Evolutionary conservation across 2,113 vertebrate genomes (phyloP).

Genomic region (Chinchilla lanigera): DNA sequence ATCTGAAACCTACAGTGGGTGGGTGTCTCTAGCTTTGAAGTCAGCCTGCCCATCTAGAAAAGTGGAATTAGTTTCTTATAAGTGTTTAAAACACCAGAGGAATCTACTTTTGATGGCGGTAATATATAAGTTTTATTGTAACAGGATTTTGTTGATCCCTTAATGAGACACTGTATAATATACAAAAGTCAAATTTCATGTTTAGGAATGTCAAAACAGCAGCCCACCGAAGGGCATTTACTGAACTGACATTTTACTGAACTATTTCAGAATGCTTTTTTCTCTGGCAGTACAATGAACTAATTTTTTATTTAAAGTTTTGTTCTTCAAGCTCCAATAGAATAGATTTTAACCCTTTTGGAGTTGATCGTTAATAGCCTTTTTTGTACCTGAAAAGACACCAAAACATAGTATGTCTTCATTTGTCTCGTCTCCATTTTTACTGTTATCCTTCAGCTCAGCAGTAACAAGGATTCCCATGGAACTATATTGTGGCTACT

Average conservation of each 20-base stretch:
- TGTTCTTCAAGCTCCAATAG: not conserved
- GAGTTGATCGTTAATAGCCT: not conserved
- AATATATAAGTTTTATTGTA: slow-evolving; percentile 54
- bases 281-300: not conserved
- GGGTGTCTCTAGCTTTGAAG: slow-evolving; percentile 35
- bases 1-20: not conserved
- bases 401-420: not conserved
- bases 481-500: not conserved
- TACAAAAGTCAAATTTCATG: slow-evolving; percentile 63
- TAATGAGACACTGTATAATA: slow-evolving; percentile 51
- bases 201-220: slow-evolving; percentile 69
- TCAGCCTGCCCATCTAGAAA: slow-evolving; percentile 28
- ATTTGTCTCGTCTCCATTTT: not conserved
- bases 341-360: not conserved
- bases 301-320: slow-evolving; percentile 35
- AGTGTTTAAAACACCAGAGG: slow-evolving; percentile 30
- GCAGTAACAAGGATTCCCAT: not conserved
- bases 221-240: slow-evolving; percentile 55
- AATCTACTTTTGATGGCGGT: slow-evolving; percentile 40
- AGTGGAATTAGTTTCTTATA: slow-evolving; percentile 64
- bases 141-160: slow-evolving; percentile 63
- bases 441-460: not conserved
- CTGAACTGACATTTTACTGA: slow-evolving; percentile 71
- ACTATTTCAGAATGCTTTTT: slow-evolving; percentile 28
- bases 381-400: slow-evolving; percentile 37